These are phyloP conservation scores for Pelagia noctiluca DNA, from an alignment of 30 jellyfish, hydroid and myxozoan genomes.

Conservation along the genomic window DNA sequence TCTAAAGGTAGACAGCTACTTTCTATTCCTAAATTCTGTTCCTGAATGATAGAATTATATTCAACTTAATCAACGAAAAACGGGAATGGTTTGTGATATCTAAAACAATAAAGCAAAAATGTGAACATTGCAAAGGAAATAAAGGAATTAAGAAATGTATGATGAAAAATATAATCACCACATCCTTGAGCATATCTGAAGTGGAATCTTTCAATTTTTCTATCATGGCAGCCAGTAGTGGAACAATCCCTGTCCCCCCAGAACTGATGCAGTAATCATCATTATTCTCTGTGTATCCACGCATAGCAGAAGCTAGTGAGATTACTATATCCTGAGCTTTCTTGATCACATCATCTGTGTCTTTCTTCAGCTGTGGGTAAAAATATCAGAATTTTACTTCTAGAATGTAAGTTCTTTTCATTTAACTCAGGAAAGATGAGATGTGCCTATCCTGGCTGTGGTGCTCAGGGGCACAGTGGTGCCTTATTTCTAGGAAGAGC, in stretches of 20 bases:
- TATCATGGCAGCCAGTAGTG: not conserved
- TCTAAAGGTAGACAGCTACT: not conserved
- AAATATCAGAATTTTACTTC: too few relatives aligned
- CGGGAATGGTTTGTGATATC: not conserved
- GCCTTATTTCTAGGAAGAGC: too few relatives aligned
- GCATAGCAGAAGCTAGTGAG: not conserved
- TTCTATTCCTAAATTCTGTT: not conserved
- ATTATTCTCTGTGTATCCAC: not conserved
- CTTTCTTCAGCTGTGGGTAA: not conserved
- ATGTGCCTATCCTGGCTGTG: not conserved
- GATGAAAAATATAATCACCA: not conserved
- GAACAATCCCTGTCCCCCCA: not conserved
- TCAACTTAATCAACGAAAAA: not conserved
- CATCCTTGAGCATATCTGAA: not conserved
- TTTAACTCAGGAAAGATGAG: not conserved
- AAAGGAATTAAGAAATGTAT: not conserved
- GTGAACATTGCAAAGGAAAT: not conserved
- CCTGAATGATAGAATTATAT: not conserved
- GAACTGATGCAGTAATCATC: not conserved
- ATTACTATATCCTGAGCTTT: not conserved
- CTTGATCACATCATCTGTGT: not conserved
- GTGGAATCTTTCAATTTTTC: not conserved
- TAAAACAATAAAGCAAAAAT: not conserved
- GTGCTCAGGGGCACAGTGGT: not conserved
- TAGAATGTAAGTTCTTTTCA: not conserved